Base-by-base conservation (phyloP, 2,888 invertebrate genomes). In the Parelbella ahira region DNA sequence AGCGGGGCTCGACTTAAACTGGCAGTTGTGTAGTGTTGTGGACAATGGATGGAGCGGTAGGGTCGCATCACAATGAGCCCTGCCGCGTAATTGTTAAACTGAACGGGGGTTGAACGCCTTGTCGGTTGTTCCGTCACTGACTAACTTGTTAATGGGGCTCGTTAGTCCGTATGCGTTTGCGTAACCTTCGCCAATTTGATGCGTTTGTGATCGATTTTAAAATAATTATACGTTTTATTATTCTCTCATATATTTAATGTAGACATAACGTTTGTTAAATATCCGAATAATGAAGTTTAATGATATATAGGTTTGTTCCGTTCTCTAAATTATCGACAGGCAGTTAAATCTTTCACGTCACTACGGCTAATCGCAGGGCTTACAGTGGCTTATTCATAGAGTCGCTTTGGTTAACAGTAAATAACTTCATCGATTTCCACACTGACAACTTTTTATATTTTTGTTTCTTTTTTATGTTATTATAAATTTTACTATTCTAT, bases 31-130 rank as follows among this genome's bases (percentile, higher is more conserved):
- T 68, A 71, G 74, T 76, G 71, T 68, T 72, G 72, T 76, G 72
- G 77, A 84, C 83, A 86, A 86, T 83, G 72, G 79, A 63, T 72
- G 67, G 72, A 73, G 77, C 77, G 76, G 80, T 75, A 77, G 81
- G 83, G 82, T 74, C 63, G 68, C 68, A 53, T 56, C 79, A 83
- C 83, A 84, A 86, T 84, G 82, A 79, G 74, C 75, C 74, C 68
- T 74, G 77, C 70, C 73, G 76, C 74, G 82, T 84, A 82, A 87
- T 87, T 84, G 86, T 87, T 84, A 84, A 76, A 79, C 76, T 77
- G 77, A 78, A 81, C 76, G 72, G 79, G 86, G 86, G 86, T 78
- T 81, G 79, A 75, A 73, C 78, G 71, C 63, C 74, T 79, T 81
- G 86, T 84, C 86, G 83, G 83, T 81, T 81, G 78, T 72, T 74